Evolutionary conservation across 2,797 vertebrate species (phyloP).

Genomic region (Potorous gilbertii): DNA sequence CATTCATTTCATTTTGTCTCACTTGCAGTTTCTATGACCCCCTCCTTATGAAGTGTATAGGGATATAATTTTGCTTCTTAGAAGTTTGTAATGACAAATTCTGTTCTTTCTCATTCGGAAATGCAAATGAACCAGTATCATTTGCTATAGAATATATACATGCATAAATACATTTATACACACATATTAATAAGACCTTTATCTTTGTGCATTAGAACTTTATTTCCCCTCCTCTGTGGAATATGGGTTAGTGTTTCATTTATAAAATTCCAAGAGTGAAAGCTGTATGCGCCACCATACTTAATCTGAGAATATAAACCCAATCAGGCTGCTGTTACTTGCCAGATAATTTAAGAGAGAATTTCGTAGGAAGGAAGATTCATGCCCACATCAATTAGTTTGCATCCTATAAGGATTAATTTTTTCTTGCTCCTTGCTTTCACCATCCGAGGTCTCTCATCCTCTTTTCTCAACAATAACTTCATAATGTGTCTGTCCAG

Average conservation of each 20-base stretch:
- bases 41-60: background rate
- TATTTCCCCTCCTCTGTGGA: background rate
- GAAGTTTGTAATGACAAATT: background rate
- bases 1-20: background rate
- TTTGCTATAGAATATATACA: background rate
- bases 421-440: background rate
- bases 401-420: background rate
- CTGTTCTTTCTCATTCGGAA: background rate
- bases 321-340: background rate
- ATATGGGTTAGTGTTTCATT: background rate
- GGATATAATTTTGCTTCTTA: background rate
- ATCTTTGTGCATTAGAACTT: background rate
- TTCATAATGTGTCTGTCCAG: background rate
- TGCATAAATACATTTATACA: background rate
- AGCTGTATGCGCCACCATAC: background rate
- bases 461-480: background rate
- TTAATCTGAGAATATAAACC: background rate
- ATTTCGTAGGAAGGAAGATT: background rate
- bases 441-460: background rate
- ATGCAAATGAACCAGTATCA: background rate
- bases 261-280: background rate
- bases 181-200: background rate
- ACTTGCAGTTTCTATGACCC: background rate
- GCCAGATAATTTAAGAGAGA: background rate
- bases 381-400: background rate